Evolutionary conservation across 1,140 invertebrate species (phyloP).

Genomic region (Eurosta solidaginis): DNA sequence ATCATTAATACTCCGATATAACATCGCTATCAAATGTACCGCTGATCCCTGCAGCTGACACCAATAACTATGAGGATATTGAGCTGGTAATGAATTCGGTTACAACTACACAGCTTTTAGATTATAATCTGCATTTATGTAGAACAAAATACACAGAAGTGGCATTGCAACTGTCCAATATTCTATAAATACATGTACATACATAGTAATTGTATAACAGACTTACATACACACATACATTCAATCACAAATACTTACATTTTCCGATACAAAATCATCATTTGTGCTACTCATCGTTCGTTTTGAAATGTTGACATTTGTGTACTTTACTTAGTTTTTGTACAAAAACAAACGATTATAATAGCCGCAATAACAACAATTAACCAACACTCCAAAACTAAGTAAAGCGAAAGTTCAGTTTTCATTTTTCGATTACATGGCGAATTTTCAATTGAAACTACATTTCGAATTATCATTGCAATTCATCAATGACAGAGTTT

Average conservation of each 20-base stretch:
- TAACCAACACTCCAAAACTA: background rate
- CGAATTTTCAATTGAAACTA: slow-evolving; percentile 15
- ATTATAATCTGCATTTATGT: background rate
- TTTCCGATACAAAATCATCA: too few relatives aligned
- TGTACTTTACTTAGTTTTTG: slow-evolving; percentile 22
- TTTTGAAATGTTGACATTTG: slow-evolving; percentile 13
- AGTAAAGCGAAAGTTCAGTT: background rate
- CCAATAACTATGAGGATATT: background rate
- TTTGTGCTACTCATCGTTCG: slow-evolving; percentile 10
- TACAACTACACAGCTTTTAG: background rate
- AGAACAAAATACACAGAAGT: background rate
- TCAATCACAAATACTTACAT: too few relatives aligned
- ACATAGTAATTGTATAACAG: too few relatives aligned
- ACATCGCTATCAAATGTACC: background rate
- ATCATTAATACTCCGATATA: background rate
- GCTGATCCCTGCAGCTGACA: background rate
- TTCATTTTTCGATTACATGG: slow-evolving; percentile 26
- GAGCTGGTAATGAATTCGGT: background rate
- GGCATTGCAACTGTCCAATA: background rate
- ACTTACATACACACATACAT: too few relatives aligned
- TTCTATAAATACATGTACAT: background rate
- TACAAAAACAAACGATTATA: slow-evolving; percentile 15
- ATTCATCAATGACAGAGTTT: slow-evolving; percentile 27
- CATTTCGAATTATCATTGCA: slow-evolving; percentile 28
- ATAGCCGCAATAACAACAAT: background rate